A percentile compares a stretch with the other conserved stretches of the same genome.
Evolutionary conservation across 2,888 invertebrate genomes (phyloP).

Genomic region (Sepiola atlantica): DNA sequence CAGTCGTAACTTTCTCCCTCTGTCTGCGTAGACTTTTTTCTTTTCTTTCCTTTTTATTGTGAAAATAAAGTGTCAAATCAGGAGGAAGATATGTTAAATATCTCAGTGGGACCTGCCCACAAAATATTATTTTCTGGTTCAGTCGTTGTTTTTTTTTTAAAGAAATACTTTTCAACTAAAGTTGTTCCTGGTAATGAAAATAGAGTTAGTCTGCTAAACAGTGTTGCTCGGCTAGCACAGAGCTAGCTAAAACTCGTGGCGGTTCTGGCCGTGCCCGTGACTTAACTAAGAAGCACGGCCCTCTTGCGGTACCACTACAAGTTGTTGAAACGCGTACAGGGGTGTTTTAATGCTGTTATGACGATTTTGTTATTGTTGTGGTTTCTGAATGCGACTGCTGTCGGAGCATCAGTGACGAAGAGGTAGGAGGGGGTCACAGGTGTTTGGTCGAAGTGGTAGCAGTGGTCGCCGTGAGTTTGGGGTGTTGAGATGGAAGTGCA

Average conservation of each 20-base stretch:
- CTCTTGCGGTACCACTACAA: background rate
- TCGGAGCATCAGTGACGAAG: background rate
- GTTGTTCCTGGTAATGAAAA: background rate
- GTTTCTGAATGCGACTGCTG: background rate
- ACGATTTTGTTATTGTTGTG: background rate
- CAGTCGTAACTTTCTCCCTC: background rate
- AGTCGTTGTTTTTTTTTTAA: background rate
- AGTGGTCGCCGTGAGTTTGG: background rate
- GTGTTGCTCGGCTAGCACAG: background rate
- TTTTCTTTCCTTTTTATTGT: background rate
- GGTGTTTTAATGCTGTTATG: background rate
- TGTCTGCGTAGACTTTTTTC: background rate
- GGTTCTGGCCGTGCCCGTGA: conserved; percentile 12
- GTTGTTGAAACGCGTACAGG: background rate
- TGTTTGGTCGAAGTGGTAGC: background rate
- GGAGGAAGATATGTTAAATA: background rate
- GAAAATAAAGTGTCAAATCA: background rate
- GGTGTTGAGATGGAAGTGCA: background rate
- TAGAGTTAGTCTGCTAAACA: background rate
- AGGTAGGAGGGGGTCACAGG: background rate
- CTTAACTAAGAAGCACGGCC: background rate
- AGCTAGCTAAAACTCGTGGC: conserved; percentile 9
- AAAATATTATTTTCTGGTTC: background rate
- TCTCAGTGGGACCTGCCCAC: background rate
- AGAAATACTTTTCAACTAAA: background rate